A percentile compares a stretch with the other conserved stretches of the same genome.
These are phyloP conservation scores for Oncorhynchus kisutch DNA, from an alignment of 2,113 vertebrate species.

Conservation along the genomic window DNA sequence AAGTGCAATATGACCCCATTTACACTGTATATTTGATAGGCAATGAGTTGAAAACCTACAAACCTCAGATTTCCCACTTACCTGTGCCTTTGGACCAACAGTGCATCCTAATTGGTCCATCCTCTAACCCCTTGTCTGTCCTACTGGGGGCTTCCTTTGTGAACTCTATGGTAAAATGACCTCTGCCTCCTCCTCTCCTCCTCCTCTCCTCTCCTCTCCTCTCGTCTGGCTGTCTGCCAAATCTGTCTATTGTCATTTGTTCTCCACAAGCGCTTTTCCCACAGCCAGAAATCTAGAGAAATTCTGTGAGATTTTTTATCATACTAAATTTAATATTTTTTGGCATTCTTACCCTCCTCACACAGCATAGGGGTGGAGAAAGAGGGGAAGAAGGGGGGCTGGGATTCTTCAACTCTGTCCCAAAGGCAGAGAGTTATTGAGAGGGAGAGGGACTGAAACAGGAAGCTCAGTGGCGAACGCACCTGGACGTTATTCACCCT, in stretches of 20 bases:
- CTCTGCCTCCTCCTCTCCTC: not conserved
- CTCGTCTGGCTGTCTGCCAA: conserved; percentile 48
- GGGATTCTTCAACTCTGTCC: not conserved
- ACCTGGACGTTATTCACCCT: conserved; percentile 15
- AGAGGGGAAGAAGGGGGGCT: not conserved
- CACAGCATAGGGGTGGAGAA: conserved; percentile 17
- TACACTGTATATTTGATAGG: too few species aligned
- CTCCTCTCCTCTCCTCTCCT: not conserved
- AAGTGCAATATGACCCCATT: too few species aligned
- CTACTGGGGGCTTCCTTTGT: conserved; percentile 42
- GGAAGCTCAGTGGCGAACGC: conserved; percentile 4
- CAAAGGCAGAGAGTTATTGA: conserved; percentile 30
- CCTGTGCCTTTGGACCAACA: conserved; percentile 30
- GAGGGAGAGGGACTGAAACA: conserved; percentile 6
- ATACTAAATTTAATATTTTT: conserved; percentile 34
- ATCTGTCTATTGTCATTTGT: conserved; percentile 63
- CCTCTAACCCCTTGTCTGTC: conserved; percentile 28
- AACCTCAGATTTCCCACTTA: not conserved
- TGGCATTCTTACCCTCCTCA: conserved; percentile 2
- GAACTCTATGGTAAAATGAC: conserved; percentile 43
- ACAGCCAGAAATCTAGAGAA: conserved; percentile 47
- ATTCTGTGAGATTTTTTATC: conserved; percentile 53
- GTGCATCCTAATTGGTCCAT: conserved; percentile 58
- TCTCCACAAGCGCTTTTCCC: conserved; percentile 44
- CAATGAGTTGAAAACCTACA: too few species aligned